Evolutionary conservation across 37 sponge, comb jelly and placozoan genomes (phyloP), one percentile per base, ranked within the genome.

Genomic region (Halichondria panicea): DNA sequence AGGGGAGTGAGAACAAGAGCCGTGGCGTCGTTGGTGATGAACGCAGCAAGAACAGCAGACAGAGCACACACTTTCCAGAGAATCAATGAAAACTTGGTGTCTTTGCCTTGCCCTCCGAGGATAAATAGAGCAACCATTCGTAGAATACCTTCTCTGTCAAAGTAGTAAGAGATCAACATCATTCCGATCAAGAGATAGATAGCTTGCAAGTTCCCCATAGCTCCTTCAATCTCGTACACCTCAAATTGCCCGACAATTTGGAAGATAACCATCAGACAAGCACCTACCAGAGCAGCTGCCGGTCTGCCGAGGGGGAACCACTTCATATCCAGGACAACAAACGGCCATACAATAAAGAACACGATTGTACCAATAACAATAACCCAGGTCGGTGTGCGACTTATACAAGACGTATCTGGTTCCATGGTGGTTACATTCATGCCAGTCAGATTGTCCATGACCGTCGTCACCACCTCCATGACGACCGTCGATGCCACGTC

Each of bases 91-190:
- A 93, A 79, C 57, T 86, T 62, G 19, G 68, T 46, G 30, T 75
- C 65, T 35, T 64, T 46, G 41, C 44, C 46, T n/a, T 44, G 44
- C 25, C 56, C 9, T 7, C 90, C 89, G 35, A 84, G 79, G 4
- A 85, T 78, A 54, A 27, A 72, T 18, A 79, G 53, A 37, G 87
- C 82, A 11, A 88, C 66, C 32, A 74, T 65, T 9, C 78, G 74
- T 0, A 93, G 76, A 0, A 93, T 15, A 7, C 90, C 94, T 46
- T 93, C 94, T 13, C 94, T 69, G 55, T 93, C 94, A 41, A 78
- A 85, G 72, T 93, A 93, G 66, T 78, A 86, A 12, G 89, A 85
- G 50, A 93, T 64, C 71, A 93, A 43, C 94, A 93, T 93, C 94
- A 93, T 93, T 15, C 94, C 94, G 15, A 93, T 66, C 37, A 93